Base-by-base conservation (phyloP, 2,888 invertebrate genomes). In the Sinodicranocentrus sp. region DNA sequence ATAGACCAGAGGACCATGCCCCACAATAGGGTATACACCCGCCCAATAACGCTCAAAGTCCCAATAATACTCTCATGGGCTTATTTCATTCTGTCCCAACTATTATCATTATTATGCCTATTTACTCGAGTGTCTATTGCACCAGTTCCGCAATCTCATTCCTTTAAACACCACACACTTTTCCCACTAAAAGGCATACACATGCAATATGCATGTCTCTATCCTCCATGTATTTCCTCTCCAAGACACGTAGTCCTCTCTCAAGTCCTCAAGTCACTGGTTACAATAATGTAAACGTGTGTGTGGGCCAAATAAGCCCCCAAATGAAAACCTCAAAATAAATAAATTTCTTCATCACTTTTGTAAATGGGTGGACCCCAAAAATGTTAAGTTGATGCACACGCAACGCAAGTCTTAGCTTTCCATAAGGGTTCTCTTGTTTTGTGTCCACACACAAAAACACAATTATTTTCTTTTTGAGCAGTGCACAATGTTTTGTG, bases 291-390 rank as follows among this genome's bases (percentile, higher is more conserved):
- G 6, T n/a, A 48, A 48, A 10, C 33, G 23, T 68, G 59, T 70
- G 78, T 78, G 70, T 78, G 70, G 78, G 33, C 78, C n/a, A 70
- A 78, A 70, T 68, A 57, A 68, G 26, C 43, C 68, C n/a, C 61
- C n/a, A 78, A 78, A 78, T 70, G 70, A 70, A 78, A 78, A 68
- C 68, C 61, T 78, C 78, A 78, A 78, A 78, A 78, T 78, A 78
- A 78, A 70, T 78, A 78, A 77, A 67, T 77, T 77, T 78, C 70
- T 78, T 78, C 78, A 78, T 78, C 78, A 78, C 78, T 78, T 70
- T 68, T 78, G 78, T 78, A 61, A 68, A 70, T 78, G 78, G 78
- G 78, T 78, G 78, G 68, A 70, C 59, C 78, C 78, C 3, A 57
- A 73, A 78, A 70, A 43, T 48, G n/a, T 28, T 28, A 23, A 25